These are phyloP conservation scores for Sitta carolinensis DNA, from an alignment of 2,797 vertebrate genomes.

Conservation along the genomic window DNA sequence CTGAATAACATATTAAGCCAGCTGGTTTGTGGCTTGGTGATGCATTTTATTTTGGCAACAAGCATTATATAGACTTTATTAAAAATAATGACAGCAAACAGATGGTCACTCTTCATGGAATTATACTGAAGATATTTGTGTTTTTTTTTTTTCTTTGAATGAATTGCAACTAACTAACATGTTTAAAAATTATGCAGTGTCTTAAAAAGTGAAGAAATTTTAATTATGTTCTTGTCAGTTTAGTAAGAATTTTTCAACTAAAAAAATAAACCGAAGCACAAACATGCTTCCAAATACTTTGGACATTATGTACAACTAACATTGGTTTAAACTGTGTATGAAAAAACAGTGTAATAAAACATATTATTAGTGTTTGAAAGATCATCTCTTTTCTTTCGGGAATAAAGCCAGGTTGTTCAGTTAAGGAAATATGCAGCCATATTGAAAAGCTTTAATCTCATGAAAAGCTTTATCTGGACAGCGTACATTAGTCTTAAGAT, in stretches of 20 bases:
- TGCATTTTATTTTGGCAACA: slow-evolving; percentile 27
- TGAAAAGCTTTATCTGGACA: slow-evolving; percentile 50
- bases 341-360: slow-evolving; percentile 33
- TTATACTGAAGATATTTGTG: background rate
- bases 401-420: slow-evolving; percentile 27
- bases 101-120: slow-evolving; percentile 36
- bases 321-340: slow-evolving; percentile 23
- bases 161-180: background rate
- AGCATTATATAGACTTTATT: slow-evolving; percentile 10
- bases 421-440: slow-evolving; percentile 46
- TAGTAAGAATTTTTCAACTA: background rate
- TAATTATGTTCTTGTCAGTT: background rate
- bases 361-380: slow-evolving; percentile 55
- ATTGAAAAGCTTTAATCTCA: slow-evolving; percentile 65
- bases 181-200: background rate
- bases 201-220: background rate
- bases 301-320: background rate
- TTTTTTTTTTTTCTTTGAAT: background rate
- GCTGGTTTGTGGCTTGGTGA: background rate
- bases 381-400: slow-evolving; percentile 3
- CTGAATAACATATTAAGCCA: background rate
- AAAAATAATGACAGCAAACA: slow-evolving; percentile 53
- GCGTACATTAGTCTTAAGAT: slow-evolving; percentile 53
- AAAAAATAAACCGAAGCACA: background rate
- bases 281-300: background rate